These are phyloP conservation scores for Callopanchax toddi DNA, from an alignment of 2,113 vertebrate genomes.

Conservation along the genomic window DNA sequence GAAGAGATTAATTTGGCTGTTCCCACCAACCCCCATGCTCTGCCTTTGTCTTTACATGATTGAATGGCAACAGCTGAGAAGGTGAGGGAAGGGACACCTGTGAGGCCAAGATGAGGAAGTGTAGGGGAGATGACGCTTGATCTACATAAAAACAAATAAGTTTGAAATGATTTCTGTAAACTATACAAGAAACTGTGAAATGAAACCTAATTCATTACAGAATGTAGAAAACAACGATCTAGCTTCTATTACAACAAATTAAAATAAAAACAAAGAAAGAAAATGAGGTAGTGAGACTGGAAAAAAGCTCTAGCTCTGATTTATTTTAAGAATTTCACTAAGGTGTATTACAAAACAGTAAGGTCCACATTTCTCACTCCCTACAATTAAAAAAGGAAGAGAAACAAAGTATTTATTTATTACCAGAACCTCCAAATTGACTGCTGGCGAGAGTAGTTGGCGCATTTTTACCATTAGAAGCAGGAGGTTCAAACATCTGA, in stretches of 20 bases:
- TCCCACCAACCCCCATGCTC: constrained; percentile 48
- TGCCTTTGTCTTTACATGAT: constrained; percentile 53
- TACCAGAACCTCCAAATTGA: constrained; percentile 92
- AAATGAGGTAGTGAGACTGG: neutral
- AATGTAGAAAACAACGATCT: constrained; percentile 5
- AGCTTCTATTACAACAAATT: constrained; percentile 9
- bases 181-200: constrained; percentile 22
- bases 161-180: constrained; percentile 6
- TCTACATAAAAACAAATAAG: constrained; percentile 31
- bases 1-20: constrained; percentile 43
- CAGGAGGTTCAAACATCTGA: constrained; percentile 95
- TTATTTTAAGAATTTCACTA: constrained; percentile 14
- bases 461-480: constrained; percentile 91
- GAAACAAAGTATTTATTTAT: constrained; percentile 14
- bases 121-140: constrained; percentile 16
- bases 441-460: constrained; percentile 85
- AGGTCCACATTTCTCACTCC: neutral
- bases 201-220: constrained; percentile 9
- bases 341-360: neutral
- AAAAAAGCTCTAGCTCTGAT: neutral
- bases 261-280: constrained; percentile 17
- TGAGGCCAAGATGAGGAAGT: constrained; percentile 44
- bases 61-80: constrained; percentile 70
- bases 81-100: constrained; percentile 69
- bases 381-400: constrained; percentile 1